Evolutionary conservation across 2,888 invertebrate species (phyloP).

Genomic region (Marasmarcha lunaedactyla): DNA sequence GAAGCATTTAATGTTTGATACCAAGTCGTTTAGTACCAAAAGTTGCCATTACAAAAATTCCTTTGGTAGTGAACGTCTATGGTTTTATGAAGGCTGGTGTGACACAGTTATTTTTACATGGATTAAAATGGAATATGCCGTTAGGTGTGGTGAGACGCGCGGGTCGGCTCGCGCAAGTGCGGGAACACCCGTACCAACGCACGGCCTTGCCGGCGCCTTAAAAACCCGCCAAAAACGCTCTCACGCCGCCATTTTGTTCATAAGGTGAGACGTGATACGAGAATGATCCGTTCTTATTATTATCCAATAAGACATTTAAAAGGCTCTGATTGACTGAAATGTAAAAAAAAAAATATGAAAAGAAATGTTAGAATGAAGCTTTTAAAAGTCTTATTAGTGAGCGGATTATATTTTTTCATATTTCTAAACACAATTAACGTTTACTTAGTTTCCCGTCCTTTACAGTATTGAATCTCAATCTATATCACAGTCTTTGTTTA

Average conservation of each 20-base stretch:
- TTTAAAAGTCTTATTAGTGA: too few relatives aligned
- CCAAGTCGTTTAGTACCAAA: too few relatives aligned
- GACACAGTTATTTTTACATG: conserved; percentile 32
- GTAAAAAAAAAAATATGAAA: too few relatives aligned
- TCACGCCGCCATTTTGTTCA: conserved; percentile 67
- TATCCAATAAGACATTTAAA: too few relatives aligned
- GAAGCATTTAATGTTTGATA: conserved; percentile 12
- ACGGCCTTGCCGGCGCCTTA: conserved; percentile 81
- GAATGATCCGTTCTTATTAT: not conserved
- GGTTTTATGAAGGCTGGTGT: conserved; percentile 12
- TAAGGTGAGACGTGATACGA: conserved; percentile 60
- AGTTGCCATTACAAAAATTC: too few relatives aligned
- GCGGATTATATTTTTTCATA: too few relatives aligned
- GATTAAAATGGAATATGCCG: conserved; percentile 58
- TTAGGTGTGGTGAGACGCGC: conserved; percentile 88
- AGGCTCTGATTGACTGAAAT: too few relatives aligned
- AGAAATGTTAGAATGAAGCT: too few relatives aligned
- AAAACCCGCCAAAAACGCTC: conserved; percentile 53
- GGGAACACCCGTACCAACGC: conserved; percentile 99
- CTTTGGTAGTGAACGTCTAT: too few relatives aligned
- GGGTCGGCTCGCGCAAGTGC: conserved; percentile 87
- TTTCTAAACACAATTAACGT: not conserved
- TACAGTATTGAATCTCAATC: conserved; percentile 3
- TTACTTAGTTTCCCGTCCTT: not conserved
- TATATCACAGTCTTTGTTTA: conserved; percentile 23